Evolutionary conservation across 35 echinoderm and acorn worm species (phyloP).

Genomic region (Heliocidaris tuberculata): DNA sequence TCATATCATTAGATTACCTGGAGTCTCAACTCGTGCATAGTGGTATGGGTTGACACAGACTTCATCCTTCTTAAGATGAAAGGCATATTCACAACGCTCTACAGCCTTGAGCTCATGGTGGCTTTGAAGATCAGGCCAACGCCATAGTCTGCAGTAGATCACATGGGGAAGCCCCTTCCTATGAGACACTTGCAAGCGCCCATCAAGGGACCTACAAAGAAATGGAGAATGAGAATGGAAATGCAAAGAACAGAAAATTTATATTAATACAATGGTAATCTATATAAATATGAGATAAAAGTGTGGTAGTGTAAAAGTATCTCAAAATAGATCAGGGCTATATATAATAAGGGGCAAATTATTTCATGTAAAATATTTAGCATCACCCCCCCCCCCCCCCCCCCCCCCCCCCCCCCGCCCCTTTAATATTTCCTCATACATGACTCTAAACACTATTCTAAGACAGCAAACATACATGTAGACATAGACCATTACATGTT

Average conservation of each 20-base stretch:
- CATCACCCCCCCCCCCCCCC: no score
- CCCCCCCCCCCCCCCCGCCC: no score
- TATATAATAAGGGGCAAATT: no score
- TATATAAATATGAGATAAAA: no score
- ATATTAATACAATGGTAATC: no score
- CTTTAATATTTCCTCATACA: no score
- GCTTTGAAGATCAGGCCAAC: constrained; percentile 98
- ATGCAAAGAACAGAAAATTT: constrained; percentile 2
- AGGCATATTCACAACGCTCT: constrained; percentile 94
- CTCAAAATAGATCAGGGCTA: no score
- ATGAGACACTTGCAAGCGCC: constrained; percentile 95
- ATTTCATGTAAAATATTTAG: no score
- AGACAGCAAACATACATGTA: no score
- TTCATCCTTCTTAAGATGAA: constrained; percentile 89
- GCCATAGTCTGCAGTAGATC: constrained; percentile 97
- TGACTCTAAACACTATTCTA: no score
- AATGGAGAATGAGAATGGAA: not conserved
- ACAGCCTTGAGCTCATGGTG: constrained; percentile 92
- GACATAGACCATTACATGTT: no score
- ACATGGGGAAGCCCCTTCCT: constrained; percentile 95
- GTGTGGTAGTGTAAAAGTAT: no score
- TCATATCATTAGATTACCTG: constrained; percentile 60
- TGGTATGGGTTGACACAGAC: constrained; percentile 99
- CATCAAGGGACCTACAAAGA: constrained; percentile 85
- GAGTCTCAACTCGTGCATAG: constrained; percentile 90